Evolutionary conservation across 92 coral and sea anemone species (phyloP).

Genomic region (Heliopora coerulea): DNA sequence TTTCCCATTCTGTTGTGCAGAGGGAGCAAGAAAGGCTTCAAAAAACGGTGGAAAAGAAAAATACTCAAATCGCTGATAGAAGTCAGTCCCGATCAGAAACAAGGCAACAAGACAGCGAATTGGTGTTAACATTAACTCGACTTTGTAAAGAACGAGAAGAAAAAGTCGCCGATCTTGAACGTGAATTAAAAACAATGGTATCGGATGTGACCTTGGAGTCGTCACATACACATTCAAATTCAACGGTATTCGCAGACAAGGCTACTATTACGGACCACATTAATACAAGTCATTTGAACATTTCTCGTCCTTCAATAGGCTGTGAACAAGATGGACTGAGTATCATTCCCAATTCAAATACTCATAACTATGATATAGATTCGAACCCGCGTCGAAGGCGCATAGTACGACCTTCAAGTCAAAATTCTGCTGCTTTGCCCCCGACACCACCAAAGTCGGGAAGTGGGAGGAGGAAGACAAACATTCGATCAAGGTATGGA

Average conservation of each 20-base stretch:
- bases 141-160: conserved; percentile 72
- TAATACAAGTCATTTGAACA: conserved; percentile 4
- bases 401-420: conserved; percentile 47
- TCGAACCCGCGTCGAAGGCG: conserved; percentile 33
- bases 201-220: conserved; percentile 35
- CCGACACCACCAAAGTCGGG: conserved; percentile 85
- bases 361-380: background rate
- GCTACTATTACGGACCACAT: conserved; percentile 14
- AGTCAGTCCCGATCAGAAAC: conserved; percentile 40
- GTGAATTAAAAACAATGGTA: conserved; percentile 55
- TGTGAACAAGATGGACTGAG: background rate
- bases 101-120: conserved; percentile 57
- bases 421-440: conserved; percentile 54
- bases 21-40: conserved; percentile 86
- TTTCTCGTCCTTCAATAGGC: background rate
- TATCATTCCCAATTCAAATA: background rate
- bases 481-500: conserved; percentile 68
- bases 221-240: conserved; percentile 23
- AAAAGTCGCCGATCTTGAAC: conserved; percentile 63
- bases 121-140: conserved; percentile 52
- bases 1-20: no score
- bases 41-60: conserved; percentile 59
- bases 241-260: conserved; percentile 47
- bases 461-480: conserved; percentile 68
- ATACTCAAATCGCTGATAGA: conserved; percentile 44